Evolutionary conservation across 2,888 invertebrate genomes (phyloP).

Genomic region (Dryadula phaetusa): DNA sequence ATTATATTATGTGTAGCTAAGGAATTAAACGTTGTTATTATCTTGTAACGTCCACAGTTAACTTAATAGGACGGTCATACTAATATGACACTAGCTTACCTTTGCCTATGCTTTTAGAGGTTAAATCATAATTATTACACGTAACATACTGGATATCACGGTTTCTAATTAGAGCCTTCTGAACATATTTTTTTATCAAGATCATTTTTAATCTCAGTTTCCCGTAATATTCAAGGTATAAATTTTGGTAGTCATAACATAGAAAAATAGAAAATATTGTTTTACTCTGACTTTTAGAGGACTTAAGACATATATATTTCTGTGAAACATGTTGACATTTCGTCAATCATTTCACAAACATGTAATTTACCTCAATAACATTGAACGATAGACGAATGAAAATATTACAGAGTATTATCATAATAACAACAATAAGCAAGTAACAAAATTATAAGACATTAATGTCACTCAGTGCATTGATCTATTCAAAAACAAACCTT

Average conservation of each 20-base stretch:
- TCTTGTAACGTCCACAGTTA: neutral
- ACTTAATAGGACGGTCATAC: neutral
- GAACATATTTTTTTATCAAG: neutral
- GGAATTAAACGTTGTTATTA: neutral
- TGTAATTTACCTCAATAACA: neutral
- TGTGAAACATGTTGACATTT: too few relatives aligned
- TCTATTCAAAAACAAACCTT: slow-evolving; percentile 33
- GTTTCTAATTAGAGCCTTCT: neutral
- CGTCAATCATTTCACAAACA: neutral
- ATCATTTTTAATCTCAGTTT: too few relatives aligned
- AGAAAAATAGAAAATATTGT: too few relatives aligned
- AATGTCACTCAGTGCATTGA: slow-evolving; percentile 42
- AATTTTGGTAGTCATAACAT: too few relatives aligned
- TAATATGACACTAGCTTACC: slow-evolving; percentile 28
- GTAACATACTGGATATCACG: neutral
- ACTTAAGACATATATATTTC: too few relatives aligned
- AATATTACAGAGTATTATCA: neutral
- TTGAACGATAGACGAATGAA: neutral
- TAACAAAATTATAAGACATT: slow-evolving; percentile 20
- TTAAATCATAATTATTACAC: neutral
- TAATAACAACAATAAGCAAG: slow-evolving; percentile 7
- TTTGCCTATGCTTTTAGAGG: slow-evolving; percentile 4
- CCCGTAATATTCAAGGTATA: too few relatives aligned
- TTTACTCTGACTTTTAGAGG: too few relatives aligned
- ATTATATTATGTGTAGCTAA: neutral